Base-by-base conservation (phyloP, 2,797 vertebrate species). In the Tympanoctomys barrerae region DNA sequence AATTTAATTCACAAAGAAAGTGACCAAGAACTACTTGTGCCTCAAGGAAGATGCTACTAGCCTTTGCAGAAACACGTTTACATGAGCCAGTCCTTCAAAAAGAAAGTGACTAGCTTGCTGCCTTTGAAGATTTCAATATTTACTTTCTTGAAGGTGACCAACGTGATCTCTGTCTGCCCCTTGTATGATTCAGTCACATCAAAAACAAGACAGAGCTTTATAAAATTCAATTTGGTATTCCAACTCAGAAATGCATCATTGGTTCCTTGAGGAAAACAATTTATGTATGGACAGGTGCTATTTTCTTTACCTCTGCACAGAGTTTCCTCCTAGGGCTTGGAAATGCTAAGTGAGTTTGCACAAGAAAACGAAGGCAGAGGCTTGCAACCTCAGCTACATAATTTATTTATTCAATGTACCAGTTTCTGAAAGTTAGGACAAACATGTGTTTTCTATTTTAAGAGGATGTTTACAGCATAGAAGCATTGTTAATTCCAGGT, bases 81-180 rank as follows among this genome's bases (percentile, higher is more conserved):
- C 19, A 9, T 14, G 7, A 36, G 33, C 12, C 59, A 49, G 24
- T 75, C 59, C 61, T 89, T n/a, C 28, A 39, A n/a, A 46, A 70
- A 79, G 59, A 4, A 46, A 75, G 33, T 26, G 21, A 21, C 33
- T 57, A 62, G 33, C 75, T 68, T 33, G 54, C 52, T 52, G 46
- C 78, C 81, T 86, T 91, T 91, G 91, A 93, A 86, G 57, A 64
- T 89, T 89, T 82, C 73, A 36, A 2, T 21, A 24, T 91, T 94
- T 54, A 0, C 33, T 89, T 73, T 68, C 57, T 73, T 19, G 10
- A 77, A 75, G 49, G 64, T 66, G 61, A 57, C 70, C 62, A n/a
- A 33, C 42, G n/a, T 80, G 88, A 94, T 79, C 91, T 49, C 22
- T 75, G 39, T 26, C 28, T 49, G 62, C 59, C 62, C 28, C 36